These are phyloP conservation scores for Dryocosmus kuriphilus DNA, from an alignment of 2,888 invertebrate species.

Conservation along the genomic window DNA sequence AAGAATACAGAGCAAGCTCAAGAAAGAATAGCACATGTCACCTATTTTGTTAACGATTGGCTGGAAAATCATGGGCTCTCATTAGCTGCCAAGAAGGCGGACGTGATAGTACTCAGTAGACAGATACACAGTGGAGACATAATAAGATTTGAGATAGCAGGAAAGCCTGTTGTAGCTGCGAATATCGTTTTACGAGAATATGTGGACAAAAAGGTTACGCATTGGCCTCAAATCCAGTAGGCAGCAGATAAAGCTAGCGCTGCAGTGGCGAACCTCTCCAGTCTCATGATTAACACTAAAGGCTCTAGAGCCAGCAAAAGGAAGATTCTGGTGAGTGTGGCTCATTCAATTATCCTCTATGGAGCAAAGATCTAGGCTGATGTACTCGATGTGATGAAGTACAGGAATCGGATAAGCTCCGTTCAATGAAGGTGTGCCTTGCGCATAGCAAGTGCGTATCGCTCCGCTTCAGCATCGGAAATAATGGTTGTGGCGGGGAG, in stretches of 20 bases:
- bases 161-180: too few relatives aligned
- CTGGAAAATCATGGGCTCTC: neutral
- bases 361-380: conserved; percentile 56
- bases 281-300: conserved; percentile 36
- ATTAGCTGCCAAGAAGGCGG: neutral
- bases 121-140: too few relatives aligned
- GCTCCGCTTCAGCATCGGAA: too few relatives aligned
- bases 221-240: neutral
- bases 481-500: too few relatives aligned
- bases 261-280: too few relatives aligned
- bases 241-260: neutral
- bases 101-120: neutral
- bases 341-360: conserved; percentile 56
- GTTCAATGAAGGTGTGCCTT: too few relatives aligned
- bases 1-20: conserved; percentile 1
- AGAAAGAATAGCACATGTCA: neutral
- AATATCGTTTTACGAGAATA: too few relatives aligned
- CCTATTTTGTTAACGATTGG: neutral
- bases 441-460: too few relatives aligned
- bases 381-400: conserved; percentile 20
- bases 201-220: too few relatives aligned
- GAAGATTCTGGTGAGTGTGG: conserved; percentile 42
- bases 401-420: too few relatives aligned
- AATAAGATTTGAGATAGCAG: too few relatives aligned
- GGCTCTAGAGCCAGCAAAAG: conserved; percentile 48